Conservation (phyloP, 2,888 invertebrate species). For the Sinopyrophorus schimmeli region DNA sequence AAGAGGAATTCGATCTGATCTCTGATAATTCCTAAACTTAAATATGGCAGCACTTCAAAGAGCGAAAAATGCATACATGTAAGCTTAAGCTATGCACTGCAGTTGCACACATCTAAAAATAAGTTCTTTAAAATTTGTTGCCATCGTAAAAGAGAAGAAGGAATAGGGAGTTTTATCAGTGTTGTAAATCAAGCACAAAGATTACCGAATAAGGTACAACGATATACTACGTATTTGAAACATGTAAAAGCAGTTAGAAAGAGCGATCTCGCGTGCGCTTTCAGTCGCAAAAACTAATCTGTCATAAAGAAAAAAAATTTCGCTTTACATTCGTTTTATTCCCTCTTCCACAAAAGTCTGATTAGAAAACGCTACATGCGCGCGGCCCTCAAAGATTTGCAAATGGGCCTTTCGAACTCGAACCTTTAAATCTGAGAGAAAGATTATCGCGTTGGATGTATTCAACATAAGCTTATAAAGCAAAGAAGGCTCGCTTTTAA, state of each 20-base stretch:
- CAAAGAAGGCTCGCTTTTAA: slow-evolving; percentile 21
- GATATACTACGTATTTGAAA: slow-evolving; percentile 12
- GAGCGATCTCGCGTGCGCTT: slow-evolving; percentile 6
- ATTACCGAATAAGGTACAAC: slow-evolving; percentile 4
- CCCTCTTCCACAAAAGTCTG: slow-evolving; percentile 3
- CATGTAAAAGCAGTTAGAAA: slow-evolving; percentile 9
- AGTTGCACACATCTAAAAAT: slow-evolving; percentile 12
- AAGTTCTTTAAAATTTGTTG: slow-evolving; percentile 14
- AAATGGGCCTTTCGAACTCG: slow-evolving; percentile 6
- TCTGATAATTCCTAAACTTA: too few relatives aligned
- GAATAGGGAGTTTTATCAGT: slow-evolving; percentile 13
- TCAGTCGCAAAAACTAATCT: slow-evolving; percentile 4
- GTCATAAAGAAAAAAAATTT: slow-evolving; percentile 3
- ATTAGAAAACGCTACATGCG: slow-evolving; percentile 7
- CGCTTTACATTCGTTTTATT: slow-evolving; percentile 1
- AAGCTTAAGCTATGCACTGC: too few relatives aligned
- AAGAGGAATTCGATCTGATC: too few relatives aligned
- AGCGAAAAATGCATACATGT: too few relatives aligned
- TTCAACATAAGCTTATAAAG: slow-evolving; percentile 18
- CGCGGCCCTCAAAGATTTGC: slow-evolving; percentile 4
- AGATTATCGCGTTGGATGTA: slow-evolving; percentile 18
- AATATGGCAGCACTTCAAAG: too few relatives aligned
- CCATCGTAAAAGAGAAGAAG: slow-evolving; percentile 17
- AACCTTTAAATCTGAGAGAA: slow-evolving; percentile 14
- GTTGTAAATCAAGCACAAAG: slow-evolving; percentile 22